Evolutionary conservation across 2,113 vertebrate genomes (phyloP).

Genomic region (Brachyhypopomus occidentalis): DNA sequence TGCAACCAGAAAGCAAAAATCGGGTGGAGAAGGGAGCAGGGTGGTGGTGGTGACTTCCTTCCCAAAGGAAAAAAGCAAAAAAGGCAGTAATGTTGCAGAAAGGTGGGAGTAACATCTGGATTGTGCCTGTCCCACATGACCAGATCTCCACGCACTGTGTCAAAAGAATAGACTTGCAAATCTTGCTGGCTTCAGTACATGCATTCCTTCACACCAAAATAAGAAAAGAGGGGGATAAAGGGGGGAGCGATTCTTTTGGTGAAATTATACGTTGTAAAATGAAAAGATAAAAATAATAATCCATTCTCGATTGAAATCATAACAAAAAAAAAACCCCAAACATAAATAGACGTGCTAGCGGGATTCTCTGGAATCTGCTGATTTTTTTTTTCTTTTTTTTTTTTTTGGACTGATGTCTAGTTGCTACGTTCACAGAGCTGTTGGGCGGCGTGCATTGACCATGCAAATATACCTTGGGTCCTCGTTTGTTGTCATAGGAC

Average conservation of each 20-base stretch:
- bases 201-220: slow-evolving; percentile 75
- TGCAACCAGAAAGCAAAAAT: slow-evolving; percentile 86
- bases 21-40: slow-evolving; percentile 58
- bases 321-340: slow-evolving; percentile 67
- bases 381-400: slow-evolving; percentile 32
- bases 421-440: slow-evolving; percentile 91
- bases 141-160: slow-evolving; percentile 61
- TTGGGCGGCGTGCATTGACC: slow-evolving; percentile 98
- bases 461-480: slow-evolving; percentile 99
- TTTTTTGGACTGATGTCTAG: slow-evolving; percentile 77
- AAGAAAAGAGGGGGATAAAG: slow-evolving; percentile 67
- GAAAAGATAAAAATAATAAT: slow-evolving; percentile 58
- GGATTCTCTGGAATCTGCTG: slow-evolving; percentile 76
- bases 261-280: slow-evolving; percentile 58
- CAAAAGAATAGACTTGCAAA: slow-evolving; percentile 68
- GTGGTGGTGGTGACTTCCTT: slow-evolving; percentile 69
- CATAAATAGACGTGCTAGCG: slow-evolving; percentile 81
- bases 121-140: slow-evolving; percentile 73
- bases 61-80: slow-evolving; percentile 70
- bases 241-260: slow-evolving; percentile 52
- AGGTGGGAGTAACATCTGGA: slow-evolving; percentile 77
- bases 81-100: slow-evolving; percentile 73
- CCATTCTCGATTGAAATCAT: slow-evolving; percentile 78
- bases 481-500: slow-evolving; percentile 99
- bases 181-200: slow-evolving; percentile 71